Evolutionary conservation across 2,888 invertebrate species (phyloP), one percentile per base, ranked within the genome.

Genomic region (Drosophila limbata): DNA sequence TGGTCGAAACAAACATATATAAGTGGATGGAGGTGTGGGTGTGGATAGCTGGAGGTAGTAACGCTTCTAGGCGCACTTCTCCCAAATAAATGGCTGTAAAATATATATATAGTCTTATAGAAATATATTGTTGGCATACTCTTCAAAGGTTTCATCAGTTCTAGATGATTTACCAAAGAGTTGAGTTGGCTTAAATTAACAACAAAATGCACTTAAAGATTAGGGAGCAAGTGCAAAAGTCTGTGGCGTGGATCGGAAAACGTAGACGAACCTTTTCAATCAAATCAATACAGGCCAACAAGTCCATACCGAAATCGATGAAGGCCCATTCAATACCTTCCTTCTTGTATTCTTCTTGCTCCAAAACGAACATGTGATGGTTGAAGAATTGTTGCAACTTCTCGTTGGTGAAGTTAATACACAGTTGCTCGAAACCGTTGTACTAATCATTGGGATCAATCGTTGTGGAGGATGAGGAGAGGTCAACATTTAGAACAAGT

Each of bases 331-430:
- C 95, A 94, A 99, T 99, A 91, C 98, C 98, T 94, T 99, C 99
- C 92, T 94, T 95, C 93, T 97, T 97, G 95, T 99, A 99, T 93
- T 99, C 98, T 94, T 99, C 98, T 96, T 99, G 99, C 94, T 99
- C 99, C 93, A 99, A 95, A 90, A 99, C 98, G 94, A 99, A 99
- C 99, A 99, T 99, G 96, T 99, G 97, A 93, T 99, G 99, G 94
- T 99, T 99, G 96, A 99, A 99, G 95, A 99, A 99, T 94, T 99
- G 99, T 94, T 99, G 99, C 89, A 99, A 95, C 94, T 98, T 98
- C 94, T 99, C 98, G 94, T 99, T 99, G 93, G 98, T 98, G 95
- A 98, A 99, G 95, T 99, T 99, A 96, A 99, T 99, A 95, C 99
- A 99, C 94, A 99, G 95, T 95, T 99, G 98, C 94, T 99, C 99